Conservation (phyloP, 2,797 vertebrate genomes). For the Prunella strophiata region DNA sequence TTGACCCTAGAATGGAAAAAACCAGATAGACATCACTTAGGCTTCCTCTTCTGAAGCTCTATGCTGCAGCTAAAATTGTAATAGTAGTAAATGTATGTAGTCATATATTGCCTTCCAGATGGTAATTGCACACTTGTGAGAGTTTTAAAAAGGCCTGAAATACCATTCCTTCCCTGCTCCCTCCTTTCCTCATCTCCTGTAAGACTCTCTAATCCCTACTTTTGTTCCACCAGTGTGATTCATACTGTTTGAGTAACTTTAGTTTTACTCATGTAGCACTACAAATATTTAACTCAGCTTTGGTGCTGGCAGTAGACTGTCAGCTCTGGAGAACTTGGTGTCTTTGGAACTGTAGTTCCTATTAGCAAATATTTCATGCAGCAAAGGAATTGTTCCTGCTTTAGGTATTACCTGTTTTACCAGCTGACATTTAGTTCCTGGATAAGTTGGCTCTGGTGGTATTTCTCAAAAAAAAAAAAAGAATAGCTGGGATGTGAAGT, state of each 20-base stretch:
- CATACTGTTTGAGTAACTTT: background rate
- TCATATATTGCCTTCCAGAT: background rate
- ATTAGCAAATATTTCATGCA: background rate
- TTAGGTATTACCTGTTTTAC: background rate
- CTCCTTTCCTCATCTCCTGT: background rate
- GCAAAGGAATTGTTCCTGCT: background rate
- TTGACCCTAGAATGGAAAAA: background rate
- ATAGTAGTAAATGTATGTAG: background rate
- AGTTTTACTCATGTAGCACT: background rate
- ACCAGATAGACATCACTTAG: background rate
- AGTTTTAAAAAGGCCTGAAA: background rate
- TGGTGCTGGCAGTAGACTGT: background rate
- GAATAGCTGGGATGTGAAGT: background rate
- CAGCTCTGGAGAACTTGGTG: background rate
- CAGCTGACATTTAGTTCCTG: background rate
- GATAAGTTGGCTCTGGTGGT: background rate
- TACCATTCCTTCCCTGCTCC: background rate
- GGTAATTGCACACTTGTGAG: background rate
- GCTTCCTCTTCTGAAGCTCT: background rate
- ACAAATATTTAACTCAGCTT: constrained; percentile 1
- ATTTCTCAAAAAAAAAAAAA: background rate
- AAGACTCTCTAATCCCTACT: background rate
- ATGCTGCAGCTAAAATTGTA: background rate
- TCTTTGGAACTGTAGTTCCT: background rate
- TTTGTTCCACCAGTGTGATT: background rate